These are phyloP conservation scores for Vimba vimba DNA, from an alignment of 2,113 vertebrate species.

Conservation along the genomic window DNA sequence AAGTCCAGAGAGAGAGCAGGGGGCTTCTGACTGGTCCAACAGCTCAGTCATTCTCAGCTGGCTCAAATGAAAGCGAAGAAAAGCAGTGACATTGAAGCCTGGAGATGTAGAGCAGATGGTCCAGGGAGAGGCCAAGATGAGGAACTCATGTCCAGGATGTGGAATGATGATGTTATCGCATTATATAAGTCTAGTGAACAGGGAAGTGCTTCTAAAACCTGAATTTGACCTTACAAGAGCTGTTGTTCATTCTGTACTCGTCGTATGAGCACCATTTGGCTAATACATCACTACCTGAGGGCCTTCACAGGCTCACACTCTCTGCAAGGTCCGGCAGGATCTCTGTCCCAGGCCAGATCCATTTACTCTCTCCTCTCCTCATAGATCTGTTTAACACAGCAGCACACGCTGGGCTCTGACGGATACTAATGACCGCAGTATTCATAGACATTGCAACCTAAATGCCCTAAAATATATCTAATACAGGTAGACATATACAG, in stretches of 20 bases:
- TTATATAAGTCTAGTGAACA: constrained; percentile 12
- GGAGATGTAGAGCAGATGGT: constrained; percentile 47
- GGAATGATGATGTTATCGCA: constrained; percentile 11
- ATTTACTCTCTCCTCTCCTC: not conserved
- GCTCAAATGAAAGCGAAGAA: constrained; percentile 2
- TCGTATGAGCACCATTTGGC: not conserved
- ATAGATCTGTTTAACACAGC: constrained; percentile 27
- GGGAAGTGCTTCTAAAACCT: not conserved
- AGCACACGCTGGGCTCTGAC: constrained; percentile 2
- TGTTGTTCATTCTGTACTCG: not conserved
- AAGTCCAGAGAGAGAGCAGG: constrained; percentile 17
- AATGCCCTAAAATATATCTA: constrained; percentile 43
- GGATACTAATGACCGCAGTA: constrained; percentile 36
- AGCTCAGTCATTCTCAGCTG: constrained; percentile 38
- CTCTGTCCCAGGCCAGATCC: constrained; percentile 11
- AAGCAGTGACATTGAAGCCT: constrained; percentile 25
- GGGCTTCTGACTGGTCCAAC: not conserved
- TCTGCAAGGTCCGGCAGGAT: not conserved
- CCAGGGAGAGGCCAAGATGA: constrained; percentile 7
- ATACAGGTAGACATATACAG: constrained; percentile 38
- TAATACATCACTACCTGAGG: not conserved
- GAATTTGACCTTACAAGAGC: not conserved
- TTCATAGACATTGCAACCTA: constrained; percentile 37
- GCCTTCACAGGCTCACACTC: not conserved
- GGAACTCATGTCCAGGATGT: not conserved